Percentiles rank a stretch among this genome's conserved stretches.
phyloP scores from a whole-genome alignment of 2,888 invertebrate genomes.

The Melanotus villosus region DNA sequence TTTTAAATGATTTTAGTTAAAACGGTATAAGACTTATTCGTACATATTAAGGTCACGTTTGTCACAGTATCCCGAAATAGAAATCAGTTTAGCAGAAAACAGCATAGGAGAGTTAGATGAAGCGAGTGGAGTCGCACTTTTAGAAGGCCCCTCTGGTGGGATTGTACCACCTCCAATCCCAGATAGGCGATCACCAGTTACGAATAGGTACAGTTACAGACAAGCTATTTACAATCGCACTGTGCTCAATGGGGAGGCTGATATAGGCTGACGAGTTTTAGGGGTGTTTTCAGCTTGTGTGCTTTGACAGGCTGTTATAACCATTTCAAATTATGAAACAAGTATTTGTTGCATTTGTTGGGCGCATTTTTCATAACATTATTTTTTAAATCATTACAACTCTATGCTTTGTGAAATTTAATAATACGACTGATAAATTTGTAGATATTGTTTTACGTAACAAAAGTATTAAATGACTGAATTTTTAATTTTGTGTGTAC shows the following conservation, averaged over 20 bases:
- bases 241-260: slow-evolving; percentile 73
- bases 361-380: slow-evolving; percentile 38
- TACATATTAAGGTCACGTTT: slow-evolving; percentile 82
- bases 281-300: slow-evolving; percentile 88
- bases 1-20: slow-evolving; percentile 73
- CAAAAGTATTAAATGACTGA: too few relatives aligned
- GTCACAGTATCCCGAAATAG: slow-evolving; percentile 71
- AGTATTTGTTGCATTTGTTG: slow-evolving; percentile 38
- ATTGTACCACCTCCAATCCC: slow-evolving; percentile 74
- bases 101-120: slow-evolving; percentile 73
- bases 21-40: slow-evolving; percentile 87
- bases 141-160: slow-evolving; percentile 59
- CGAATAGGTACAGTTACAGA: slow-evolving; percentile 80
- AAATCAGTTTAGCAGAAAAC: slow-evolving; percentile 72
- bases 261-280: slow-evolving; percentile 86
- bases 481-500: too few relatives aligned
- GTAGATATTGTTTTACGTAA: too few relatives aligned
- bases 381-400: too few relatives aligned
- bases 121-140: slow-evolving; percentile 59
- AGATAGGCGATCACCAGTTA: slow-evolving; percentile 70
- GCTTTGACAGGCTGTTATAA: slow-evolving; percentile 69
- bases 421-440: too few relatives aligned
- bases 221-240: slow-evolving; percentile 77
- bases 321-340: slow-evolving; percentile 16
- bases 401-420: too few relatives aligned